Percentiles rank a stretch among this genome's conserved stretches.
phyloP scores from a whole-genome alignment of 2,888 invertebrate species.

The Cataglyphis cursor region DNA sequence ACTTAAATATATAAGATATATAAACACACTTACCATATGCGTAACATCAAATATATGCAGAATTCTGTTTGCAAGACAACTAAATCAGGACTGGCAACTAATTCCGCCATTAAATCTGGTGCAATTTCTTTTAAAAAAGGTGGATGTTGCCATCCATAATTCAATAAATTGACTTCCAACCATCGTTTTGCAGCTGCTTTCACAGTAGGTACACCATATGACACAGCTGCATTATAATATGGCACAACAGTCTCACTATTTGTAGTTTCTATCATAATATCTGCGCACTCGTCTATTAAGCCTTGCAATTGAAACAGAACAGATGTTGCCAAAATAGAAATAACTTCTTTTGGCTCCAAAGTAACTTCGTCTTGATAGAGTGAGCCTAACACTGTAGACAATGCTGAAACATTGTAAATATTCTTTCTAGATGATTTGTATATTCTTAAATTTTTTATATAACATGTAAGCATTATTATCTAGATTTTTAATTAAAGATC shows the following conservation, averaged over 20 bases:
- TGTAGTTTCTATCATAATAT: constrained; percentile 92
- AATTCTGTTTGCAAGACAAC: constrained; percentile 94
- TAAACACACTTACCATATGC: constrained; percentile 88
- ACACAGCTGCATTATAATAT: constrained; percentile 90
- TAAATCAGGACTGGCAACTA: constrained; percentile 90
- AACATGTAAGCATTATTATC: neutral
- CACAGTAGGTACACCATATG: constrained; percentile 90
- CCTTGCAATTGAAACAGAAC: constrained; percentile 92
- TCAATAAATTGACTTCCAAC: constrained; percentile 91
- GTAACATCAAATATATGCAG: constrained; percentile 91
- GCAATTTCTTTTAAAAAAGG: constrained; percentile 89
- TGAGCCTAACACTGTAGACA: constrained; percentile 91
- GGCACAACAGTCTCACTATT: constrained; percentile 90
- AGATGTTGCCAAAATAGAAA: constrained; percentile 91
- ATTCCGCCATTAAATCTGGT: constrained; percentile 89
- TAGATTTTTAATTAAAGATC: neutral
- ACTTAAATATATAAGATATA: neutral
- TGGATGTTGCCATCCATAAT: constrained; percentile 88
- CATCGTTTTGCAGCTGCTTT: constrained; percentile 90
- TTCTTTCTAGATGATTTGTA: constrained; percentile 4
- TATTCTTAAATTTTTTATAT: neutral
- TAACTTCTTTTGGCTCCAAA: constrained; percentile 90
- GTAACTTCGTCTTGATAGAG: constrained; percentile 92
- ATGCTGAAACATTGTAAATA: constrained; percentile 87
- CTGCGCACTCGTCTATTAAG: constrained; percentile 91